Conservation (phyloP, 2,113 vertebrate species). For the Cromileptes altivelis region DNA sequence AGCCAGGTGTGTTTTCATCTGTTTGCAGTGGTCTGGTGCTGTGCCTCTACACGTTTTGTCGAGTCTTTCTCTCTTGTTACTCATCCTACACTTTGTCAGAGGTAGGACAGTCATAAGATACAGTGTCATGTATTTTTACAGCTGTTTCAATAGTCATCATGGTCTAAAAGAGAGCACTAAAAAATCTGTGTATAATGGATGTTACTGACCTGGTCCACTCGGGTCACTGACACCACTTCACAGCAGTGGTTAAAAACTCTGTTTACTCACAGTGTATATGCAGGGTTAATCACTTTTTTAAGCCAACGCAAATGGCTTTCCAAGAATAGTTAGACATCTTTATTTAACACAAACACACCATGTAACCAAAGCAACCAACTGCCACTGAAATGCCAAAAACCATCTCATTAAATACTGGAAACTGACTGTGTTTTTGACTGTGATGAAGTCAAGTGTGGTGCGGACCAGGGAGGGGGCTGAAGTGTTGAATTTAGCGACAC, state of each 20-base stretch:
- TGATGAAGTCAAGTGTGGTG: neutral
- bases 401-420: neutral
- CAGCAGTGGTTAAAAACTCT: constrained; percentile 1
- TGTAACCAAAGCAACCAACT: neutral
- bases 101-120: constrained; percentile 21
- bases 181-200: constrained; percentile 29
- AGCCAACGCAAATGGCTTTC: neutral
- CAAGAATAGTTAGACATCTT: neutral
- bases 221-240: constrained; percentile 33
- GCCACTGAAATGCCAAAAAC: neutral
- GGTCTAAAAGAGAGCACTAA: constrained; percentile 21
- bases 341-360: constrained; percentile 2
- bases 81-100: neutral
- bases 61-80: neutral
- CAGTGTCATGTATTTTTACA: constrained; percentile 43
- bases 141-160: constrained; percentile 27
- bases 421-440: constrained; percentile 13
- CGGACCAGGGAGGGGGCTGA: neutral
- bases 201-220: neutral
- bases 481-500: constrained; percentile 5
- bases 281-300: constrained; percentile 3
- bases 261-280: constrained; percentile 35
- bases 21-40: constrained; percentile 8
- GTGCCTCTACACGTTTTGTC: neutral
- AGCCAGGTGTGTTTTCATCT: neutral